A percentile compares a stretch with the other conserved stretches of the same genome.
These are phyloP conservation scores for Bufo gargarizans DNA, from an alignment of 2,113 vertebrate genomes.

Conservation along the genomic window DNA sequence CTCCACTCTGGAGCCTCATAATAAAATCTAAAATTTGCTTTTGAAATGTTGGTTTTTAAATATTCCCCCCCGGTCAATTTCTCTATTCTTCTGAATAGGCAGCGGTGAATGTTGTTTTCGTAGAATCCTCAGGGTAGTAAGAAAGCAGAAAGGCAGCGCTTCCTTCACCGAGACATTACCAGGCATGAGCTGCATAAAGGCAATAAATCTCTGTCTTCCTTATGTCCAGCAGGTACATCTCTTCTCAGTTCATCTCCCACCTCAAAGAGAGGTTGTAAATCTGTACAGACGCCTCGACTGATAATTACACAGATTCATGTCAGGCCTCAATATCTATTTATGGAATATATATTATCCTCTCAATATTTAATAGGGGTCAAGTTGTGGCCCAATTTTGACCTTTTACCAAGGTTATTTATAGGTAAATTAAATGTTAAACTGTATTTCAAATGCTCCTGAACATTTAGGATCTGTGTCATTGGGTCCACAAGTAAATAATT, in stretches of 20 bases:
- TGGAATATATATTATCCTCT: slow-evolving; percentile 3
- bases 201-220: slow-evolving; percentile 51
- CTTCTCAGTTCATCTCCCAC: slow-evolving; percentile 37
- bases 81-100: background rate
- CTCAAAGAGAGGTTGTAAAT: slow-evolving; percentile 1
- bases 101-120: slow-evolving; percentile 13
- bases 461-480: background rate
- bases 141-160: slow-evolving; percentile 27
- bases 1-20: no score
- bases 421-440: background rate
- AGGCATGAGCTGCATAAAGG: slow-evolving; percentile 23
- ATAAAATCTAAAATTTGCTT: slow-evolving; percentile 21
- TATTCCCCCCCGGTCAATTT: background rate
- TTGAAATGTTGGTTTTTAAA: slow-evolving; percentile 14
- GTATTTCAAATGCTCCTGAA: background rate
- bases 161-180: slow-evolving; percentile 10
- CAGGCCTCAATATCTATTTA: background rate
- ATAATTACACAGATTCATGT: slow-evolving; percentile 9
- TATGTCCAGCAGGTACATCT: slow-evolving; percentile 39
- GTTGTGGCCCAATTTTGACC: background rate
- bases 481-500: background rate
- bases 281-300: background rate
- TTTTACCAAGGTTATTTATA: background rate
- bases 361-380: background rate
- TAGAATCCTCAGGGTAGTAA: slow-evolving; percentile 38